A percentile compares a stretch with the other conserved stretches of the same genome.
Evolutionary conservation across 1,140 invertebrate genomes (phyloP).

Genomic region (Latrodectus geometricus): DNA sequence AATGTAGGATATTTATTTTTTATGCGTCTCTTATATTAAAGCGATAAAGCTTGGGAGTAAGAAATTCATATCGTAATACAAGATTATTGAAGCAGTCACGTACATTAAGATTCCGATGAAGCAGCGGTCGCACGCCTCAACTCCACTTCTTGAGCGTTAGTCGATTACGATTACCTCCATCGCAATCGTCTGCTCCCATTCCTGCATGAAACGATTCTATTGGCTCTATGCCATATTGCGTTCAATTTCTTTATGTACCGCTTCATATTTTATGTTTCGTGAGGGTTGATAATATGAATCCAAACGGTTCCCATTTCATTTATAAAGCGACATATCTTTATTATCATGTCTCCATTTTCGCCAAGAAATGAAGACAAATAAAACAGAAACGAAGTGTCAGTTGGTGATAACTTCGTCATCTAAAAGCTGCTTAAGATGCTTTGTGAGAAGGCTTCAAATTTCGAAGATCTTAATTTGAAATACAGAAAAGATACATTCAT

Average conservation of each 20-base stretch:
- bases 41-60: neutral
- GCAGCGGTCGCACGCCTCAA: neutral
- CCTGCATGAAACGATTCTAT: no score
- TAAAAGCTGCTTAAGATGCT: neutral
- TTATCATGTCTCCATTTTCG: neutral
- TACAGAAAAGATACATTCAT: no score
- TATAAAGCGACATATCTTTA: slow-evolving; percentile 12
- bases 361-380: neutral
- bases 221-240: slow-evolving; percentile 21
- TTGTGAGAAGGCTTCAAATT: neutral
- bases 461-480: no score
- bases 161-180: slow-evolving; percentile 17
- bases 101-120: neutral
- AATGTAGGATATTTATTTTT: no score
- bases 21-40: neutral
- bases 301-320: slow-evolving; percentile 34
- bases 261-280: slow-evolving; percentile 40
- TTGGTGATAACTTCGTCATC: neutral
- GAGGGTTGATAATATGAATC: slow-evolving; percentile 32
- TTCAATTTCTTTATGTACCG: slow-evolving; percentile 5
- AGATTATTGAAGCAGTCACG: neutral
- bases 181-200: neutral
- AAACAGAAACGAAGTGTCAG: neutral
- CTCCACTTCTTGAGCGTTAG: neutral
- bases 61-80: neutral